A percentile compares a stretch with the other conserved stretches of the same genome.
Evolutionary conservation across 1,140 invertebrate genomes (phyloP).

Genomic region (Cydia amplana): DNA sequence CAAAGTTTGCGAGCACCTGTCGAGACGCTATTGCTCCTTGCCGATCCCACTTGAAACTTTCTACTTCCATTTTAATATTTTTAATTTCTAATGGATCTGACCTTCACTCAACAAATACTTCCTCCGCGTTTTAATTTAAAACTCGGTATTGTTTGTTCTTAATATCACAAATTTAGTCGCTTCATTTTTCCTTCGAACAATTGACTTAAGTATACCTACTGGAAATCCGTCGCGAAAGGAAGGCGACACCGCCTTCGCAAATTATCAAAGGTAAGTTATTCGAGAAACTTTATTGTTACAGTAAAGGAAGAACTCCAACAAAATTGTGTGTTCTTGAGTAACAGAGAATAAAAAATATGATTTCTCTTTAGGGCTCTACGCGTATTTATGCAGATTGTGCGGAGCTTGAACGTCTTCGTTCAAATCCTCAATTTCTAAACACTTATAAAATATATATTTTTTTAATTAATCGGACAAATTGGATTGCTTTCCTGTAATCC

Average conservation of each 20-base stretch:
- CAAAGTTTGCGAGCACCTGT: slow-evolving; percentile 44
- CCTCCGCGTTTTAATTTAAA: slow-evolving; percentile 16
- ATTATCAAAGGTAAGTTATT: slow-evolving; percentile 23
- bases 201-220: background rate
- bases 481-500: too few species aligned
- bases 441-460: too few species aligned
- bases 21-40: slow-evolving; percentile 36
- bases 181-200: slow-evolving; percentile 9
- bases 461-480: too few species aligned
- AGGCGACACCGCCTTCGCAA: background rate
- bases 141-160: background rate
- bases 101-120: slow-evolving; percentile 27
- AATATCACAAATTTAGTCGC: slow-evolving; percentile 12
- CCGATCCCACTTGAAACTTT: slow-evolving; percentile 39
- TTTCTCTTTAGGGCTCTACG: background rate
- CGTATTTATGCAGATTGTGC: background rate
- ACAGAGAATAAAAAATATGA: slow-evolving; percentile 19
- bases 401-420: background rate
- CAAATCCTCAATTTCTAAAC: background rate
- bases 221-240: background rate
- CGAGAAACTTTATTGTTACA: slow-evolving; percentile 2
- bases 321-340: slow-evolving; percentile 18
- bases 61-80: slow-evolving; percentile 44
- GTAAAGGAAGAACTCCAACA: slow-evolving; percentile 13
- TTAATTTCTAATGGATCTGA: slow-evolving; percentile 39